Evolutionary conservation across 2,888 invertebrate genomes (phyloP), one percentile per base, ranked within the genome.

Genomic region (Drosophila longiperda): DNA sequence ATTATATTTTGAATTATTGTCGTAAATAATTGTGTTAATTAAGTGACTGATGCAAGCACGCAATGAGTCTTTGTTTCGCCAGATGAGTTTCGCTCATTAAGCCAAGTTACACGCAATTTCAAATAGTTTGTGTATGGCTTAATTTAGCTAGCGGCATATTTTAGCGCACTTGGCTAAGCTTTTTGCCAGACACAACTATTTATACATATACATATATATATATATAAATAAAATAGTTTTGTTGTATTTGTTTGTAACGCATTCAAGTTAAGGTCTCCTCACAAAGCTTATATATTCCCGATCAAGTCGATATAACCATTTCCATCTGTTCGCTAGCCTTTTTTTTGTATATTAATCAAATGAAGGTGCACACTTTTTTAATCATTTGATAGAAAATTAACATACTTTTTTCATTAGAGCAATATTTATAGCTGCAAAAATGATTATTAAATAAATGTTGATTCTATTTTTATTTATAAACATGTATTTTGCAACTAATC

Each of bases 21-120:
- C 57, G 32, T 33, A 33, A 33, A 26, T 45, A 9, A 17, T 64
- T 42, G 17, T 38, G 15, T n/a, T 26, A 61, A 61, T 57, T 59
- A 50, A 29, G 33, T 42, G 40, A 5, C 64, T 38, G 26, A 26
- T 38, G 29, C 9, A 20, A 68, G 65, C 78, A 63, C 69, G 60
- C 34, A 64, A 49, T 55, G 52, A 60, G n/a, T 60, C 64, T 62
- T 34, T 48, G 66, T 55, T 55, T n/a, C 33, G 36, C 42, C 32
- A 63, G 53, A 38, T 73, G 58, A 60, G 12, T 68, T 64, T 29
- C 20, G 11, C 65, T 58, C 66, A 61, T 74, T 66, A 70, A 42
- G n/a, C 0, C 17, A 32, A 63, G 73, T 78, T 65, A 60, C 42
- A 61, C 50, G 26, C 34, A 60, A 73, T 60, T 63, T 40, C 2